Evolutionary conservation across 2,797 vertebrate genomes (phyloP).

Genomic region (Gymnopithys bicolor): DNA sequence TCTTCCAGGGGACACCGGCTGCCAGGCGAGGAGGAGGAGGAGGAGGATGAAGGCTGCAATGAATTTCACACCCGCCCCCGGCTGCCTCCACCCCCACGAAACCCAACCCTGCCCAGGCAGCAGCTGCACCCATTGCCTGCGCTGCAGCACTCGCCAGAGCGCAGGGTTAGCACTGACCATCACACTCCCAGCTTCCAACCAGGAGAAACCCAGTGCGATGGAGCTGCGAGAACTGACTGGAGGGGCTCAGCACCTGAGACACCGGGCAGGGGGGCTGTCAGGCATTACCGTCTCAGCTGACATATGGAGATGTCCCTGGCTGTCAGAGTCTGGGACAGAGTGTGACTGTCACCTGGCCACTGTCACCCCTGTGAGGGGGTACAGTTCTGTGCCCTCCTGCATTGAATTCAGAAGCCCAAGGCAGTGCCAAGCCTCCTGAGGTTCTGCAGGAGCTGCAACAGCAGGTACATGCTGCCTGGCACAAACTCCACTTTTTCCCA

Average conservation of each 20-base stretch:
- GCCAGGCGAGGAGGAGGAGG: neutral
- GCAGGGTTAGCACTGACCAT: neutral
- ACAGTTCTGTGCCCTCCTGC: neutral
- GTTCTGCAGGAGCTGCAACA: rapidly evolving
- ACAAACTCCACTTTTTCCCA: neutral
- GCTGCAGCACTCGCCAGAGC: neutral
- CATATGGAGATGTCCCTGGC: rapidly evolving
- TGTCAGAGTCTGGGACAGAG: neutral
- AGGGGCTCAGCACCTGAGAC: neutral
- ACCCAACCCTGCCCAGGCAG: constrained; percentile 50
- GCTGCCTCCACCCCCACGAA: constrained; percentile 13
- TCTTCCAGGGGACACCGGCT: neutral
- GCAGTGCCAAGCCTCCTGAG: neutral
- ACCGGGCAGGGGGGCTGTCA: rapidly evolving
- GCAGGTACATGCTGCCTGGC: neutral
- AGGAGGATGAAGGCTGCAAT: constrained; percentile 36
- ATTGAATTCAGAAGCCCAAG: rapidly evolving
- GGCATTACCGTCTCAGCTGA: neutral
- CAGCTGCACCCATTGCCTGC: constrained; percentile 18
- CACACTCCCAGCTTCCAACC: neutral
- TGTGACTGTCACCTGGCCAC: neutral
- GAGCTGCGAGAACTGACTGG: neutral
- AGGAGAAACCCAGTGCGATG: neutral
- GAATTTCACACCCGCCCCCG: constrained; percentile 48
- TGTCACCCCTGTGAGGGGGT: neutral